A percentile compares a stretch with the other conserved stretches of the same genome.
Evolutionary conservation across 2,113 vertebrate genomes (phyloP).

Genomic region (Regulus satrapa): DNA sequence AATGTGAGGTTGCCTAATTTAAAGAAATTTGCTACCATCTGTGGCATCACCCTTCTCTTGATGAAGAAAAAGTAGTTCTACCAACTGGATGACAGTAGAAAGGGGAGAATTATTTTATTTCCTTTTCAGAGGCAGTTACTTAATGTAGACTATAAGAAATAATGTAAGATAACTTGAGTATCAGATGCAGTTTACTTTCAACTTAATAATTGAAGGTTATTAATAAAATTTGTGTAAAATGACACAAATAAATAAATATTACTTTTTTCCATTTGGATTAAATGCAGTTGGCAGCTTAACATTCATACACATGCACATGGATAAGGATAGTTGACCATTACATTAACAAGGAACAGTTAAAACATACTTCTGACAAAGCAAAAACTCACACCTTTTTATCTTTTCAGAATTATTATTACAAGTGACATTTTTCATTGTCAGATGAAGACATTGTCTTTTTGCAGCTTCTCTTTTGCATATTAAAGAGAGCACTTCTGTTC

Average conservation of each 20-base stretch:
- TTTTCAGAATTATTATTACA: constrained; percentile 16
- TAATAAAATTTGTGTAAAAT: too few relatives aligned
- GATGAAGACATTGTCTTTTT: background rate
- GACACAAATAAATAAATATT: background rate
- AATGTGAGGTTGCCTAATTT: background rate
- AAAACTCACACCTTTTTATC: constrained; percentile 6
- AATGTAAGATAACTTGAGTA: background rate
- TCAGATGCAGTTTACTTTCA: background rate
- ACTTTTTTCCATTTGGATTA: background rate
- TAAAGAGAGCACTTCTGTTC: constrained; percentile 38
- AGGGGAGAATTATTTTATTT: background rate
- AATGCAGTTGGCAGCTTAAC: background rate
- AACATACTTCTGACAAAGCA: background rate
- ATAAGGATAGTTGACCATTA: background rate
- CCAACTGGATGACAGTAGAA: background rate
- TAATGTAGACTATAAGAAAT: background rate
- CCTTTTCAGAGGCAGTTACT: background rate
- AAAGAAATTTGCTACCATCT: background rate
- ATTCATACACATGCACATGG: background rate
- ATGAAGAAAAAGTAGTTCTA: background rate
- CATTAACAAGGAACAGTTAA: background rate
- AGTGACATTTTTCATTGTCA: constrained; percentile 29
- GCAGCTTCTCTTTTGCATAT: constrained; percentile 25
- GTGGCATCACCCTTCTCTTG: background rate
- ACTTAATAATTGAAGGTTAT: background rate